Evolutionary conservation across 1,140 invertebrate genomes (phyloP), one percentile per base, ranked within the genome.

Genomic region (Delia radicum): DNA sequence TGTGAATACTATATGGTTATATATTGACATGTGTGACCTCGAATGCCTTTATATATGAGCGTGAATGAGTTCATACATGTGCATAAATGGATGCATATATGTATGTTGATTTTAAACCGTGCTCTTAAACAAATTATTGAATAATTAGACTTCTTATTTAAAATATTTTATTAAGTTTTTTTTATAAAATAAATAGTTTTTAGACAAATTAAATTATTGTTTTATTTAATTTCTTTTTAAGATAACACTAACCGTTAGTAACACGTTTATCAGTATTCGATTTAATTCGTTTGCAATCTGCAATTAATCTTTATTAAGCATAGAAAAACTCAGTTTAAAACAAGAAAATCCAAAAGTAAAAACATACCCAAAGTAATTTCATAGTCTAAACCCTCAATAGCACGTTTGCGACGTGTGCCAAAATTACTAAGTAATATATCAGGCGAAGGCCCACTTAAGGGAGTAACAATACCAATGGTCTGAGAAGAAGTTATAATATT

Each of bases 281-380:
- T 33, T 33, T 69, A 33, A 69, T 21, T n/a, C 65, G 2, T 33
- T 37, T 8, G 18, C 65, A 69, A 69, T 15, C 65, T 69, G 26
- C 8, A 18, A 29, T 24, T 24, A 24, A 2, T 18, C 18, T 55
- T 55, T 15, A 5, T 21, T 15, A 42, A 42, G 37, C n/a, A 15
- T 10, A 10, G 12, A 18, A 5, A 48, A 55, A 55, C 21, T 55
- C 46, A 21, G 18, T 55, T 12, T 55, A 24, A 55, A 0, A 2
- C 18, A 55, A 55, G 2, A 55, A 18, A 18, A 21, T 21, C 18
- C 3, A 55, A 21, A 4, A 29, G 2, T 18, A 29, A 33, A 33
- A 63, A 69, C 29, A 18, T 24, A 69, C 65, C 26, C 65, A 69
- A 37, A 21, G 65, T 28, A 24, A 69, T 69, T 24, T 69, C 65